Evolutionary conservation across 1,140 invertebrate species (phyloP), one percentile per base, ranked within the genome.

Genomic region (Tetramorium alpestre): DNA sequence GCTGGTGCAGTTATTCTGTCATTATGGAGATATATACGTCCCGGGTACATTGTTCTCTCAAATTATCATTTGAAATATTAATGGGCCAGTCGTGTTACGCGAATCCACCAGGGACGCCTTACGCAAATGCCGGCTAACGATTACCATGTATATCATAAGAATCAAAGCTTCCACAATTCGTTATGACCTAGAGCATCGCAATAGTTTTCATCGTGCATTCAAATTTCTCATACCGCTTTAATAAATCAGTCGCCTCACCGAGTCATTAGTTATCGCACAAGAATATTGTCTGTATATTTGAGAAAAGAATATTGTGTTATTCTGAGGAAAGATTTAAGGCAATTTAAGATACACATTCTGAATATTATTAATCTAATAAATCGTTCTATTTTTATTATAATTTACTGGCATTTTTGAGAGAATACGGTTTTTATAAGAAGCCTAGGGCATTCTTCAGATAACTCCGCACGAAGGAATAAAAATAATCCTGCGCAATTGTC

Each of bases 51-150:
- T 70, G 64, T 81, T 70, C 49, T 60, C 78, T 41, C 78, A 58
- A 81, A 81, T 81, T 70, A 81, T 81, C 64, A 81, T 81, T 70
- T 70, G 65, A 70, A 70, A 70, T 81, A 81, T 81, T 81, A 81
- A 81, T 70, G 49, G n/a, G 16, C 33, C 49, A 70, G 33, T 58
- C 64, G 10, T 56, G 47, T 81, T 81, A 56, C 10, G 16, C 65
- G 22, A 58, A 81, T 56, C 5, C 64, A 33, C 28, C 1, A n/a
- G 62, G 4, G 47, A 69, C 7, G 10, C 47, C 22, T 41, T 25
- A 44, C 49, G 33, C 28, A 67, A 80, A 69, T 69, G 47, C 4
- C 10, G 33, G 2, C 2, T 41, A 67, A 16, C 28, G 38, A 81
- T 81, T 70, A 54, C 13, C 16, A 10, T 44, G 8, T 41, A 41